Conservation (phyloP, 2,113 vertebrate species). For the Parotia lawesii region DNA sequence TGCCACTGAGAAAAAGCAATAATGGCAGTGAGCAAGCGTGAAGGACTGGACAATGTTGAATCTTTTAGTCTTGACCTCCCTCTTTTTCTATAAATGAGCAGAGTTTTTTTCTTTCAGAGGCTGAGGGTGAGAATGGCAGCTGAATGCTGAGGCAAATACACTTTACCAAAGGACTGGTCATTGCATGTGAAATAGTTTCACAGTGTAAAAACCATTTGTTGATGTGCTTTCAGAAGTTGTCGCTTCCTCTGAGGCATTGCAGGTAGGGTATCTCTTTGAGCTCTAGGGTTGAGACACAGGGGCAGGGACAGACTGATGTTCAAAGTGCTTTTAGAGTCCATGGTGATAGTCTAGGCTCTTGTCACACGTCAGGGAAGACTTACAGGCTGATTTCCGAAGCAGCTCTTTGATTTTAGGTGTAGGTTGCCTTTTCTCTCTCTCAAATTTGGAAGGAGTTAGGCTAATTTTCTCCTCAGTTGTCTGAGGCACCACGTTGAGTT, state of each 20-base stretch:
- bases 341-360: neutral
- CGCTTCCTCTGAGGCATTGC: neutral
- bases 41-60: neutral
- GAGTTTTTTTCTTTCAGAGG: neutral
- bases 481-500: fast-evolving
- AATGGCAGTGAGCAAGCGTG: neutral
- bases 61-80: neutral
- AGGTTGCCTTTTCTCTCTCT: neutral
- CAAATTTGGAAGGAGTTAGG: neutral
- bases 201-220: neutral
- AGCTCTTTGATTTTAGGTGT: neutral
- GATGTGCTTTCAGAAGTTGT: neutral
- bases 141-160: neutral
- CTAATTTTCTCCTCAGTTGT: neutral
- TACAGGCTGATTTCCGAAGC: neutral
- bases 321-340: neutral
- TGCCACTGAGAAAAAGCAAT: neutral
- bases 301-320: neutral
- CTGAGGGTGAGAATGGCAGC: neutral
- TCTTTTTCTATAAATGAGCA: neutral
- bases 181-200: neutral
- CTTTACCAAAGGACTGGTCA: neutral
- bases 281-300: neutral
- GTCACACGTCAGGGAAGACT: neutral
- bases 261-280: neutral